phyloP scores from a whole-genome alignment of 2,113 vertebrate species.

The Anas platyrhynchos region DNA sequence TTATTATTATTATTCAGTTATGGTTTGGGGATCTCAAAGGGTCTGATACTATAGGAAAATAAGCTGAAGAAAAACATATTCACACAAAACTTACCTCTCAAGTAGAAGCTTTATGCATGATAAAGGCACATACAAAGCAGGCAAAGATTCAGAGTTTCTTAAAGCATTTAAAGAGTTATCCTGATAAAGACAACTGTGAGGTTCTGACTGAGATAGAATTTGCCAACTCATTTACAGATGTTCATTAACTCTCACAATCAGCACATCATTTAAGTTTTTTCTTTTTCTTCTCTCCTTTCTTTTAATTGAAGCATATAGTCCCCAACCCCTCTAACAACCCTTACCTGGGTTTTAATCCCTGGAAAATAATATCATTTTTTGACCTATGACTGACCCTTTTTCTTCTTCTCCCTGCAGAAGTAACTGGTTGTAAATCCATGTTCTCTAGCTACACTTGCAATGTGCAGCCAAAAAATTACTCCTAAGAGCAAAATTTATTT shows the following conservation, averaged over 20 bases:
- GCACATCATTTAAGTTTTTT: not conserved
- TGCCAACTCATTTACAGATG: not conserved
- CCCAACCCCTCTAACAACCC: not conserved
- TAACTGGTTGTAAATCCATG: not conserved
- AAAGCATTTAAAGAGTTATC: not conserved
- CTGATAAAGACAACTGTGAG: not conserved
- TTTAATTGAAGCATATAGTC: not conserved
- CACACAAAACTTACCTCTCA: not conserved
- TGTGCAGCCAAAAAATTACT: not conserved
- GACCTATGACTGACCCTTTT: not conserved
- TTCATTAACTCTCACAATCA: not conserved
- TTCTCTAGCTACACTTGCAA: not conserved
- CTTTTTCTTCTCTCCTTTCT: not conserved
- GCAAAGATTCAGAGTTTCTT: not conserved
- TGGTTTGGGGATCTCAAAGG: not conserved
- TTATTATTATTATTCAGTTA: not conserved
- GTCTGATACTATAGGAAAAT: not conserved
- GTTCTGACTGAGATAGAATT: not conserved
- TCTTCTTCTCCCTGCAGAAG: not conserved
- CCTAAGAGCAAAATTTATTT: not conserved
- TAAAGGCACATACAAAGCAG: not conserved
- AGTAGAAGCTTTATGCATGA: not conserved
- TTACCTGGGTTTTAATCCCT: not conserved
- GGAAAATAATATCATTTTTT: not conserved
- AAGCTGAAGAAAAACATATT: not conserved